Evolutionary conservation across 2,888 invertebrate genomes (phyloP).

Genomic region (Zaprionus bogoriensis): DNA sequence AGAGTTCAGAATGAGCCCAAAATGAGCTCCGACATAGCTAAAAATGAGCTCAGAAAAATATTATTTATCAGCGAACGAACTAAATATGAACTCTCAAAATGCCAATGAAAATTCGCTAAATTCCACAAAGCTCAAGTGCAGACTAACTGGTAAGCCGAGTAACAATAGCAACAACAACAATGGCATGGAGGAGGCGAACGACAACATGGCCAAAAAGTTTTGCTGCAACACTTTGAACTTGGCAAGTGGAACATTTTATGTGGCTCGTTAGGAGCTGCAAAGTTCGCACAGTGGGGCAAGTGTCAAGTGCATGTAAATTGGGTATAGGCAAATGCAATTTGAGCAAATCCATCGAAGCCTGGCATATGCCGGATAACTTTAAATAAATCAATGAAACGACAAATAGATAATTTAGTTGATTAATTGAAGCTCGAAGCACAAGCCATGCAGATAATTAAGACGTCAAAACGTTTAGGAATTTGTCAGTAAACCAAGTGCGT

Average conservation of each 20-base stretch:
- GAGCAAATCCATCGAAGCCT: background rate
- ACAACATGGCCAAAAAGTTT: constrained; percentile 38
- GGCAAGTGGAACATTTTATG: constrained; percentile 50
- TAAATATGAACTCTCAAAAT: constrained; percentile 3
- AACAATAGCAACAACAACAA: constrained; percentile 22
- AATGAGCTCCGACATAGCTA: too few species aligned
- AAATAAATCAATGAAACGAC: background rate
- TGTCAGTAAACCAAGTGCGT: constrained; percentile 28
- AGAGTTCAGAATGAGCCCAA: too few species aligned
- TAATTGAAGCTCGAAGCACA: constrained; percentile 28
- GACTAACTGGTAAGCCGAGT: constrained; percentile 17
- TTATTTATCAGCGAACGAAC: constrained; percentile 12
- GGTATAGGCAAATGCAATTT: constrained; percentile 16
- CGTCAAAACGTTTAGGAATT: constrained; percentile 35
- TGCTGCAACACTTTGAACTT: constrained; percentile 53
- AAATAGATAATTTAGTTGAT: constrained; percentile 8
- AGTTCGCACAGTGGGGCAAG: constrained; percentile 37
- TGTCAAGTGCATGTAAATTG: constrained; percentile 32
- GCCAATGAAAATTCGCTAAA: constrained; percentile 20
- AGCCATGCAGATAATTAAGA: constrained; percentile 11
- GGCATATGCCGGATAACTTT: background rate
- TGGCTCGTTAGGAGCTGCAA: constrained; percentile 53
- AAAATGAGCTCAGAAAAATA: too few species aligned
- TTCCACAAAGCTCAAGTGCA: constrained; percentile 3
- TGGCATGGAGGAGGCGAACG: background rate